Conservation (phyloP, 1,140 invertebrate genomes). For the Saccostrea cuccullata region DNA sequence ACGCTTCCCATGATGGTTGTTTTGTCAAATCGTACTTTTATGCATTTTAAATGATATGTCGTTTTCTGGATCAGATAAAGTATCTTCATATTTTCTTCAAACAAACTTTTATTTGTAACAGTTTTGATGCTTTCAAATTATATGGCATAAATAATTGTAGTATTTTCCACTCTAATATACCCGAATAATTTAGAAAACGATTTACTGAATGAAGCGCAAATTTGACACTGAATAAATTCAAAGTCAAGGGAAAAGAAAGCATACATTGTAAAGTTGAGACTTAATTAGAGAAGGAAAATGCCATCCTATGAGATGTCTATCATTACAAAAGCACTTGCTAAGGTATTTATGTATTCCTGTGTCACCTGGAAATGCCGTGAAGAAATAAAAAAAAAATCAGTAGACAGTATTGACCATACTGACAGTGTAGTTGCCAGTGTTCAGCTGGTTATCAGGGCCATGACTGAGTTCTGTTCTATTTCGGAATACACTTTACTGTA, state of each 20-base stretch:
- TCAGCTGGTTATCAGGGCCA: no score
- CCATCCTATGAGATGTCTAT: constrained; percentile 30
- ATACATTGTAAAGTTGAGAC: not conserved
- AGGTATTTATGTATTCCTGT: not conserved
- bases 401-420: no score
- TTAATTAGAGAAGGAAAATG: not conserved
- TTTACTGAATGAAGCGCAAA: not conserved
- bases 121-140: not conserved
- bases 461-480: no score
- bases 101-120: not conserved
- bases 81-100: not conserved
- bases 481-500: no score
- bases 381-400: no score
- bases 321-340: constrained; percentile 13
- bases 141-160: not conserved
- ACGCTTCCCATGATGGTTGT: not conserved
- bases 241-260: not conserved
- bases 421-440: no score
- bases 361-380: not conserved
- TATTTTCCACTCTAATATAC: not conserved
- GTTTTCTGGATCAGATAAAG: not conserved
- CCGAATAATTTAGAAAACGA: not conserved
- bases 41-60: not conserved
- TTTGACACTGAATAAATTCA: not conserved
- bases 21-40: not conserved